A percentile compares a stretch with the other conserved stretches of the same genome.
Evolutionary conservation across 2,113 vertebrate genomes (phyloP).

Genomic region (Kryptolebias marmoratus): DNA sequence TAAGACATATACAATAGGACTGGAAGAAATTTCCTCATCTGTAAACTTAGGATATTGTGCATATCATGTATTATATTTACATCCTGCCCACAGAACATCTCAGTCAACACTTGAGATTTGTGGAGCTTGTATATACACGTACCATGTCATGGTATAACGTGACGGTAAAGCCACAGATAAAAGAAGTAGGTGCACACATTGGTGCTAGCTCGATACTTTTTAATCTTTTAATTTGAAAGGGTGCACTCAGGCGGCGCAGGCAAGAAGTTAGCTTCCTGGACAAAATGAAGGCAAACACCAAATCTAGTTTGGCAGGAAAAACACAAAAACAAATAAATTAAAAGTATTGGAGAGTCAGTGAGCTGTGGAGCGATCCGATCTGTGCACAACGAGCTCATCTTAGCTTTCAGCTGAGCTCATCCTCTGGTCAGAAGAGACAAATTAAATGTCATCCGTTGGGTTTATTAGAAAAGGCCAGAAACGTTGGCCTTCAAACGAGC

Average conservation of each 20-base stretch:
- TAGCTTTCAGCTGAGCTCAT: conserved; percentile 1
- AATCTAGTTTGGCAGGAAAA: conserved; percentile 36
- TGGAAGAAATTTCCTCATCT: conserved; percentile 40
- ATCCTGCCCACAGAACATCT: conserved; percentile 68
- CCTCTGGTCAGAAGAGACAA: conserved; percentile 2
- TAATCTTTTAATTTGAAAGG: conserved; percentile 33
- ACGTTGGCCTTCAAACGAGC: background rate
- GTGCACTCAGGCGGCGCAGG: conserved; percentile 35
- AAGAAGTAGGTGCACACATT: conserved; percentile 53
- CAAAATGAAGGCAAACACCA: conserved; percentile 34
- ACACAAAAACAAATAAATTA: background rate
- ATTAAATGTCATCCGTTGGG: background rate
- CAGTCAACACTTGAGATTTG: conserved; percentile 56
- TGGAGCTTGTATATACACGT: conserved; percentile 64
- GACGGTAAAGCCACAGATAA: conserved; percentile 47
- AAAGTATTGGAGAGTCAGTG: conserved; percentile 1
- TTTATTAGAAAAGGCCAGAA: background rate
- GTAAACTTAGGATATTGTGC: conserved; percentile 70
- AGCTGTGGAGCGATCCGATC: background rate
- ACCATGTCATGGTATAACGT: conserved; percentile 42
- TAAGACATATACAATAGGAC: conserved; percentile 53
- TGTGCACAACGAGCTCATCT: background rate
- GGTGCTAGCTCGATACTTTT: conserved; percentile 58
- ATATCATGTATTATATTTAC: conserved; percentile 81
- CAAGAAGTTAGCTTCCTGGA: conserved; percentile 20